Conservation (phyloP, 2,888 invertebrate genomes). For the Papilio elwesi region DNA sequence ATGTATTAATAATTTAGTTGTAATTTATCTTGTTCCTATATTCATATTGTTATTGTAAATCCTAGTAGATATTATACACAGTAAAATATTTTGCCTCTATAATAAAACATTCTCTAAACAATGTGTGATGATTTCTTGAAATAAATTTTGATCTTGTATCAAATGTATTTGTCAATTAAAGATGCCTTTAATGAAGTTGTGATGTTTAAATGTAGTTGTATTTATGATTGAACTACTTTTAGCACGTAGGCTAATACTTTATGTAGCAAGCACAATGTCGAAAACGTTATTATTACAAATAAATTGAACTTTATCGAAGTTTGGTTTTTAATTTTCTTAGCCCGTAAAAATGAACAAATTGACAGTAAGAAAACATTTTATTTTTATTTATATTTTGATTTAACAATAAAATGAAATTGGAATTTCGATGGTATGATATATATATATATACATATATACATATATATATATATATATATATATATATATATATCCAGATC, state of each 20-base stretch:
- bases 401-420: too few relatives aligned
- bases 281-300: conserved; percentile 35
- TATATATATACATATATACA: too few relatives aligned
- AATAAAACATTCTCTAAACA: conserved; percentile 15
- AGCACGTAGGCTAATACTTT: conserved; percentile 53
- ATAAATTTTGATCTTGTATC: conserved; percentile 3
- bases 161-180: conserved; percentile 39
- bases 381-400: too few relatives aligned
- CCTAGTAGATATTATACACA: conserved; percentile 18
- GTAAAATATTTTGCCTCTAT: conserved; percentile 22
- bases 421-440: too few relatives aligned
- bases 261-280: conserved; percentile 47
- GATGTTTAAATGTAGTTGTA: conserved; percentile 66
- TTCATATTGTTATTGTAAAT: conserved; percentile 17
- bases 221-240: conserved; percentile 59
- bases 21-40: conserved; percentile 37
- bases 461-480: too few relatives aligned
- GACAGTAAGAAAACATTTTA: too few relatives aligned
- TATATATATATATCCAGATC: not conserved
- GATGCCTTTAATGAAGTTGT: conserved; percentile 70
- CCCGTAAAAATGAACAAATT: too few relatives aligned
- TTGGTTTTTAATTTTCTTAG: not conserved
- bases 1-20: conserved; percentile 12
- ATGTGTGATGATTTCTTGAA: conserved; percentile 3
- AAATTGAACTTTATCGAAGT: conserved; percentile 25